Conservation (phyloP, 2,888 invertebrate genomes). For the Pyrrhosoma nymphula region DNA sequence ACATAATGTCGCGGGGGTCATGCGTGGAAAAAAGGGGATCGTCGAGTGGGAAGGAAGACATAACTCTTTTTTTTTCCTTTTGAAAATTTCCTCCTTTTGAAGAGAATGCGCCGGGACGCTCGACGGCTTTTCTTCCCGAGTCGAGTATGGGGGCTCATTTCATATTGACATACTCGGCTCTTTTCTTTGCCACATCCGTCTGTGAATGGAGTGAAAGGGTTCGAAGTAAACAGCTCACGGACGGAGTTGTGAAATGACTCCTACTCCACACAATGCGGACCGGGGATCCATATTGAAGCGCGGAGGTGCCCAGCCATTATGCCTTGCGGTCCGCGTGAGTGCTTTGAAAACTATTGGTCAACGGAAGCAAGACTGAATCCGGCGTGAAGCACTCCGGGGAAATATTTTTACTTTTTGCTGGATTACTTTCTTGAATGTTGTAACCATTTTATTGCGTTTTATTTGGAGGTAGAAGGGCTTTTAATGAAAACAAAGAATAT, state of each 20-base stretch:
- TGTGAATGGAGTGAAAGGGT: not conserved
- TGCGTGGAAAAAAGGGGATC: not conserved
- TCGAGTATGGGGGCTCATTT: not conserved
- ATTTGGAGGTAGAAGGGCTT: too few relatives aligned
- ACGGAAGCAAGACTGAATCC: not conserved
- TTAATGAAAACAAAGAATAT: too few relatives aligned
- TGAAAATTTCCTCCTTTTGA: not conserved
- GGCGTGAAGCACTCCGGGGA: not conserved
- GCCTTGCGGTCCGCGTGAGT: not conserved
- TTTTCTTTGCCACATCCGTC: not conserved
- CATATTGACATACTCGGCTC: not conserved
- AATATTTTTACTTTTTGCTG: not conserved
- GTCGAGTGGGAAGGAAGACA: not conserved
- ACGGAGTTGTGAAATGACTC: slow-evolving; percentile 3
- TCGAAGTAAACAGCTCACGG: not conserved
- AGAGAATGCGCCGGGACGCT: not conserved
- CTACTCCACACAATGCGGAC: not conserved
- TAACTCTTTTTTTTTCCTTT: not conserved
- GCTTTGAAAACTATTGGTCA: not conserved
- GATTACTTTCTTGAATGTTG: not conserved
- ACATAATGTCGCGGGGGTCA: not conserved
- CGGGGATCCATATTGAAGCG: not conserved
- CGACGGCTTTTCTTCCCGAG: not conserved
- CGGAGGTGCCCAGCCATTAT: not conserved
- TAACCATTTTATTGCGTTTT: too few relatives aligned